Percentiles rank a stretch among this genome's conserved stretches.
phyloP scores from a whole-genome alignment of 2,888 invertebrate genomes.

The Trachelus iudaicus region DNA sequence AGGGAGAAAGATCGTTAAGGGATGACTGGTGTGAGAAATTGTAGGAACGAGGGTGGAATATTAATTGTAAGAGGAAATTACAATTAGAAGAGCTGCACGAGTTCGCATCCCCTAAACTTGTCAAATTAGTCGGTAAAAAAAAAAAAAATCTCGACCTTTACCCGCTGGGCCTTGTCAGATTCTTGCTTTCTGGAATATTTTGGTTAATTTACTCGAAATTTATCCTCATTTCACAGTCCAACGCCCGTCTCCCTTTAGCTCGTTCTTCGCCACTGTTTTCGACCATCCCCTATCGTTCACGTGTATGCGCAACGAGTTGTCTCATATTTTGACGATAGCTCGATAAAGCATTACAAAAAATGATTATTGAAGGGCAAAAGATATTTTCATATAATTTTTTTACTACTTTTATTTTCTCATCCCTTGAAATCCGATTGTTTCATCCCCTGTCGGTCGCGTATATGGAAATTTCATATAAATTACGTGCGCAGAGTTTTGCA shows the following conservation, averaged over 20 bases:
- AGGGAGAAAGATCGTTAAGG: neutral
- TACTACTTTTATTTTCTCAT: neutral
- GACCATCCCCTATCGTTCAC: conserved; percentile 7
- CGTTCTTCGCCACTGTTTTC: conserved; percentile 5
- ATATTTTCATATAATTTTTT: neutral
- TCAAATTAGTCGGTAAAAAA: neutral
- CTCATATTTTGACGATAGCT: neutral
- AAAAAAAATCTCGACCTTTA: neutral
- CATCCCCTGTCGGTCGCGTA: neutral
- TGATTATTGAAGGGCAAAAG: neutral
- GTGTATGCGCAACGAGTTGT: conserved; percentile 6
- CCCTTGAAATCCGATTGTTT: neutral
- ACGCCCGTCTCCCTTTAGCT: conserved; percentile 10
- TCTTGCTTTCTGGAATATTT: conserved; percentile 7
- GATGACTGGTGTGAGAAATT: neutral
- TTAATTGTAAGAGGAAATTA: neutral
- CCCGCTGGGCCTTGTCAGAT: neutral
- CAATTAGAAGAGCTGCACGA: neutral
- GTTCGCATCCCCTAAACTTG: neutral
- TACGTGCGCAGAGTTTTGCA: neutral
- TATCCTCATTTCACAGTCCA: conserved; percentile 21
- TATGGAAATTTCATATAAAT: neutral
- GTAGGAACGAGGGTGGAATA: neutral
- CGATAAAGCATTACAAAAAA: neutral
- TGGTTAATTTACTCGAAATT: conserved; percentile 29